Base-by-base conservation (phyloP, 23 tunicate species). In the Ascidia mentula region DNA sequence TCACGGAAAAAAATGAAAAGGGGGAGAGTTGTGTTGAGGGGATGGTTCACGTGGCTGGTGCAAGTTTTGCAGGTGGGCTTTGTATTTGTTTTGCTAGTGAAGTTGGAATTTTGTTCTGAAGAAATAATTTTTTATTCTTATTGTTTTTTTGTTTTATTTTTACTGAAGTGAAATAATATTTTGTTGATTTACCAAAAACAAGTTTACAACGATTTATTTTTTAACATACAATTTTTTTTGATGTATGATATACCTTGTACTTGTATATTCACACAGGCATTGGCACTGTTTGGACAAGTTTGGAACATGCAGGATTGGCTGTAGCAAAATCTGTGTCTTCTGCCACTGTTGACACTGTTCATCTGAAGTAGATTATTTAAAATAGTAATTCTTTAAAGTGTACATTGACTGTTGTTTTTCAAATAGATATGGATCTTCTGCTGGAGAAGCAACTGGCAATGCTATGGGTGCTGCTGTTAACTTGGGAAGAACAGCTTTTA, bases 401-500 rank as follows among this genome's bases (percentile, higher is more conserved):
- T 74, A 34, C 20, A 37, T 9, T 8, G 20, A 3, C 39, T 6
- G 7, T 74, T 74, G 28, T 3, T 77, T 30, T 2, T 32, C 37
- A 37, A 46, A 77, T 34, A 89, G 87, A 69, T 90, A 90, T 80
- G 96, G 96, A 18, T 36, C 74, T 36, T 82, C 80, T 0, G 96
- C 96, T 65, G 96, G 96, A 7, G 32, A 60, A 17, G 72, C 86
- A 15, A 83, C 96, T 37, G 76, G 80, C 36, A 39, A 80, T 70
- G 86, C 75, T 9, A 85, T 90, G 96, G 86, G 83, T 20, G 60
- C 89, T n/a, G 89, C 78, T 35, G 89, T 90, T 13, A 90, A 90
- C 40, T 74, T 82, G 13, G 86, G 88, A 6, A 79, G 79, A 42
- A 90, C 96, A 22, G 83, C 84, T 34, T 80, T 85, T 40, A 80